Percentiles rank a stretch among this genome's conserved stretches.
Evolutionary conservation across 2,888 invertebrate genomes (phyloP).

Genomic region (Orgyia antiqua): DNA sequence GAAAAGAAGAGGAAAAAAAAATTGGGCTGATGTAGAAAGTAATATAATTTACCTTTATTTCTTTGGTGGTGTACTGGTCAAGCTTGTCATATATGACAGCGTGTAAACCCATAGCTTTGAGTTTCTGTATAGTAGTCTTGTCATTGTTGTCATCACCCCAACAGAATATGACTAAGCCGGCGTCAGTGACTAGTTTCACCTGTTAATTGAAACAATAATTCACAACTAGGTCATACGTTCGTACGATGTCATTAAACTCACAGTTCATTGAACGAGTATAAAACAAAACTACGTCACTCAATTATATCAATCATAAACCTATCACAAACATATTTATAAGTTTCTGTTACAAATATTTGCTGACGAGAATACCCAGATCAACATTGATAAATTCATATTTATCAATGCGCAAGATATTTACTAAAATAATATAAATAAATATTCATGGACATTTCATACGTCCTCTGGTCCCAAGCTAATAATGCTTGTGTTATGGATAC

Average conservation of each 20-base stretch:
- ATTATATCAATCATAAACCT: neutral
- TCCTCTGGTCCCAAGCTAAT: too few relatives aligned
- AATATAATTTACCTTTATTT: conserved; percentile 74
- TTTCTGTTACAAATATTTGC: too few relatives aligned
- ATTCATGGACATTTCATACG: too few relatives aligned
- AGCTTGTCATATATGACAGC: conserved; percentile 98
- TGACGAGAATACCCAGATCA: too few relatives aligned
- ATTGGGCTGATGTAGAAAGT: too few relatives aligned
- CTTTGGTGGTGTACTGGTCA: conserved; percentile 84
- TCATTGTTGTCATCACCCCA: conserved; percentile 99
- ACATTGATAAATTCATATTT: too few relatives aligned
- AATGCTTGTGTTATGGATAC: too few relatives aligned
- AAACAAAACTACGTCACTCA: conserved; percentile 1
- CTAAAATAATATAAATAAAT: too few relatives aligned
- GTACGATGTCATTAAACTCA: neutral
- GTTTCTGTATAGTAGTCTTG: conserved; percentile 87
- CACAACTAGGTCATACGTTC: conserved; percentile 1
- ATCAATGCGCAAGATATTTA: too few relatives aligned
- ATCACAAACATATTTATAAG: too few relatives aligned
- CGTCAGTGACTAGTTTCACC: conserved; percentile 87
- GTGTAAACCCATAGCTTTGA: conserved; percentile 94
- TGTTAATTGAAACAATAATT: conserved; percentile 33
- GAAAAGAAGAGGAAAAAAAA: too few relatives aligned
- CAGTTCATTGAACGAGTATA: neutral
- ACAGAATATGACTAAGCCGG: conserved; percentile 93